Evolutionary conservation across 2,797 vertebrate genomes (phyloP), one percentile per base, ranked within the genome.

Genomic region (Helarctos malayanus): DNA sequence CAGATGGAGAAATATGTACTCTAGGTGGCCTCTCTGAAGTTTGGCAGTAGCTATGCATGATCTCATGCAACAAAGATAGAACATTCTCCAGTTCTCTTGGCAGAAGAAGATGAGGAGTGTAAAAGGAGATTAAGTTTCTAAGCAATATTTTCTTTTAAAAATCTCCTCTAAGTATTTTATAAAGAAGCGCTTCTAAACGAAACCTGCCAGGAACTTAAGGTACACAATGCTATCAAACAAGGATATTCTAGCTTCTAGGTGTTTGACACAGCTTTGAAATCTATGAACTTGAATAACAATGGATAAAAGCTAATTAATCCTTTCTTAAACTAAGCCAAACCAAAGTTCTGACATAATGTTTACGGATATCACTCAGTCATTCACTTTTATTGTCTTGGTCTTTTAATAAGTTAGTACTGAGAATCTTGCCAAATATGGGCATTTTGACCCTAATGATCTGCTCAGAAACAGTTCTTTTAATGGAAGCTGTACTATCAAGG

Each of bases 321-420:
- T 97, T 97, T 95, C 93, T 95, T 98, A 98, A 98, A 97, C 65
- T 95, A 98, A 98, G 97, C 93, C 97, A 98, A 96, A 97, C 89
- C 85, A 35, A 95, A 97, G 89, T 95, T 97, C 96, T 96, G 92
- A 97, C 86, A 94, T 2, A 95, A 88, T 97, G 92, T 97, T 98
- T 91, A 89, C 94, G 94, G 94, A 85, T 83, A 92, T 63, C 96
- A 97, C 75, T 98, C 52, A 82, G 95, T 87, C 97, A 96, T 89
- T 97, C 93, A 92, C 9, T 25, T 95, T 97, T 95, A 98, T 89
- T 96, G 29, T 83, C 81, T 94, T 96, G 82, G 94, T 63, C 82
- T 92, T 78, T 93, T 97, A 89, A 41, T 69, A 95, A 88, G 69
- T 59, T 85, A 79, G 61, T 56, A 93, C 95, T 3, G 89, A 98